phyloP scores from a whole-genome alignment of 2,888 invertebrate species.

The Acanthoscelides obtectus region DNA sequence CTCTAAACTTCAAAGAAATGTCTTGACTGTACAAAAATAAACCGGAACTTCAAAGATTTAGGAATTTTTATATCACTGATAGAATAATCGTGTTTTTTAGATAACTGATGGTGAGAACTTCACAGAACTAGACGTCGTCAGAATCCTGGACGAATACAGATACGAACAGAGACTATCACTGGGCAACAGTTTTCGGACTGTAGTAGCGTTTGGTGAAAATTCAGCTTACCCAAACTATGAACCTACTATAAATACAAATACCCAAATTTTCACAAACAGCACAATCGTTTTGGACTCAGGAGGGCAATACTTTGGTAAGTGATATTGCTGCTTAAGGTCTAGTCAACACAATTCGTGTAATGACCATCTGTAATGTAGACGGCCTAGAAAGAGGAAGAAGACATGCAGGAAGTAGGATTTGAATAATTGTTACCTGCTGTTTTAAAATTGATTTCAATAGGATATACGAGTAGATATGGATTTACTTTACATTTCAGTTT shows the following conservation, averaged over 20 bases:
- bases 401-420: too few relatives aligned
- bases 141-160: constrained; percentile 68
- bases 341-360: too few relatives aligned
- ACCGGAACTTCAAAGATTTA: too few relatives aligned
- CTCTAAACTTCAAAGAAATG: too few relatives aligned
- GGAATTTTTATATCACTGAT: constrained; percentile 1
- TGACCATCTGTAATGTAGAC: too few relatives aligned
- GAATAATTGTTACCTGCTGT: too few relatives aligned
- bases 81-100: constrained; percentile 25
- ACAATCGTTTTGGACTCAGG: constrained; percentile 91
- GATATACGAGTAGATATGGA: too few relatives aligned
- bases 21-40: too few relatives aligned
- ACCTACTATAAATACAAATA: constrained; percentile 63
- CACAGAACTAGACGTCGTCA: constrained; percentile 69
- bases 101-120: constrained; percentile 32
- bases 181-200: constrained; percentile 79
- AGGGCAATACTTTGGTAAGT: constrained; percentile 79
- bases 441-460: too few relatives aligned
- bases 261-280: constrained; percentile 66
- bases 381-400: too few relatives aligned
- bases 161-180: constrained; percentile 65
- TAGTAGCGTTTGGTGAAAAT: constrained; percentile 82
- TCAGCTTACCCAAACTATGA: constrained; percentile 86
- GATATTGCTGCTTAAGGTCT: neutral
- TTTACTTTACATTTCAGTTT: too few relatives aligned